Evolutionary conservation across 2,113 vertebrate species (phyloP).

Genomic region (Pitta sordida): DNA sequence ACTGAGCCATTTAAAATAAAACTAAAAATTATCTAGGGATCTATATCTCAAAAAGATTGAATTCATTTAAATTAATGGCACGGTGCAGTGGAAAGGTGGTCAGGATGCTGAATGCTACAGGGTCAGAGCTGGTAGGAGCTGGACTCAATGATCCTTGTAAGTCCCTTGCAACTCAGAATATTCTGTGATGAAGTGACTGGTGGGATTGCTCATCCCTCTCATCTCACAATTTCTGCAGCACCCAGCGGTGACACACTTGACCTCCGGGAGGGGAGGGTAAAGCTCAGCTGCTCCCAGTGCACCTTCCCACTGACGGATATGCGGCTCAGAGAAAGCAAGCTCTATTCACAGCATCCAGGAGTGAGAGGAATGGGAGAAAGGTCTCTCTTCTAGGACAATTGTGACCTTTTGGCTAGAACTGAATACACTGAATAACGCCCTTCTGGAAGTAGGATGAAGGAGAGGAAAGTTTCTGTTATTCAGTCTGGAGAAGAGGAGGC

Average conservation of each 20-base stretch:
- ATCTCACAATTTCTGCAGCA: neutral
- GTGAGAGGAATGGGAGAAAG: neutral
- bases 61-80: neutral
- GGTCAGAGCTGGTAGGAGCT: neutral
- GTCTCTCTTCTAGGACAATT: neutral
- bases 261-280: neutral
- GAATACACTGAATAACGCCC: neutral
- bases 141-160: too few species aligned
- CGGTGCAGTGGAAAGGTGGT: neutral
- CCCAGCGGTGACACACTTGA: neutral
- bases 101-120: neutral
- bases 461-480: neutral
- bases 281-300: neutral
- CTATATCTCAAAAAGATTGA: neutral
- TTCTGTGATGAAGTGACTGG: too few species aligned
- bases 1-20: neutral
- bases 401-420: neutral
- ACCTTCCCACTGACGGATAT: neutral
- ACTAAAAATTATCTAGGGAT: neutral
- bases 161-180: too few species aligned
- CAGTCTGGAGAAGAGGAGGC: too few species aligned
- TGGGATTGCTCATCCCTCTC: neutral
- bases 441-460: neutral
- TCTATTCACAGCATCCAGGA: neutral
- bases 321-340: neutral